Conservation (phyloP, 37 sponge, comb jelly and placozoan species). For the Corticium candelabrum region DNA sequence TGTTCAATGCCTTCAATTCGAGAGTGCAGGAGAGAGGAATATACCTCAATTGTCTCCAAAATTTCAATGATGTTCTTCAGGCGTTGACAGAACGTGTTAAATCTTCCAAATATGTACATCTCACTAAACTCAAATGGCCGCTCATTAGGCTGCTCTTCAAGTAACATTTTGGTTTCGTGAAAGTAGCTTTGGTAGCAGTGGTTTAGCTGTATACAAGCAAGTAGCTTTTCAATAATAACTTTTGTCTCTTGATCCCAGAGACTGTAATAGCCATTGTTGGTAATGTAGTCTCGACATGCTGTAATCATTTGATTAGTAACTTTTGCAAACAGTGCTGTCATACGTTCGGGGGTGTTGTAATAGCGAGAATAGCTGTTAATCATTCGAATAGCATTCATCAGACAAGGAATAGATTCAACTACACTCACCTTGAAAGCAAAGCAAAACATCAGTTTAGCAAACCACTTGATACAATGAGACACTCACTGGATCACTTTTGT, state of each 20-base stretch:
- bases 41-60: conserved; percentile 45
- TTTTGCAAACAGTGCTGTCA: conserved; percentile 98
- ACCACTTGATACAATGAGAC: too few relatives aligned
- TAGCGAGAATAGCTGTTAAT: conserved; percentile 98
- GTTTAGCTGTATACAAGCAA: conserved; percentile 73
- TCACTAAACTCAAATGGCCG: conserved; percentile 94
- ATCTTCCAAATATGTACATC: conserved; percentile 99
- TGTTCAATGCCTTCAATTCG: conserved; percentile 89
- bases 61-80: conserved; percentile 61
- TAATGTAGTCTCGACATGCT: conserved; percentile 84
- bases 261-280: conserved; percentile 67
- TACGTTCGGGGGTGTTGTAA: conserved; percentile 96
- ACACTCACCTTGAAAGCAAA: conserved; percentile 74
- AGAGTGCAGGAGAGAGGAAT: conserved; percentile 60
- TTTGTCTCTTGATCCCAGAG: conserved; percentile 85
- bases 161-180: conserved; percentile 74
- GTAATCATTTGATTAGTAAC: conserved; percentile 98
- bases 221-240: conserved; percentile 59
- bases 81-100: conserved; percentile 81
- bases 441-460: too few relatives aligned
- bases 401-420: conserved; percentile 91
- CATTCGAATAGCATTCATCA: conserved; percentile 97
- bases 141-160: conserved; percentile 78
- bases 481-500: conserved; percentile 92
- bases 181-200: conserved; percentile 88